Conservation (phyloP, 2,797 vertebrate genomes). For the Syncerus caffer region DNA sequence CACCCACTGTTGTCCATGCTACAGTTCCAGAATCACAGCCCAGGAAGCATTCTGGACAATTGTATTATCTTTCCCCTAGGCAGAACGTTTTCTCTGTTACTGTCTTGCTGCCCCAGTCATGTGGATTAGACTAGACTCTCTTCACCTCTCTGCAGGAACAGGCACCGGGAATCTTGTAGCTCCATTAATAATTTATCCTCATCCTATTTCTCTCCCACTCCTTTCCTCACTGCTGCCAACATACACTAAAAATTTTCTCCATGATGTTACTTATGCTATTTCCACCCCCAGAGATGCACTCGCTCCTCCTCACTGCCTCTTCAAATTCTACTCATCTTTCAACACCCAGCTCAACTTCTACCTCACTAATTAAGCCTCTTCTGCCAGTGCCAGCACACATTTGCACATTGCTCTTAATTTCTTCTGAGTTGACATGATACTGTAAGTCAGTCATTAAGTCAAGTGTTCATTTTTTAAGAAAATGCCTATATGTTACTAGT, state of each 20-base stretch:
- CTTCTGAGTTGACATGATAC: background rate
- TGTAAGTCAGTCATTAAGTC: background rate
- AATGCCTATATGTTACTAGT: background rate
- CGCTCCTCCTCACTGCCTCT: constrained; percentile 28
- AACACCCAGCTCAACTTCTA: constrained; percentile 43
- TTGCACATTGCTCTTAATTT: background rate
- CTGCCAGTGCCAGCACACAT: background rate
- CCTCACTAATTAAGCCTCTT: constrained; percentile 38
- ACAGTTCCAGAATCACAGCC: background rate
- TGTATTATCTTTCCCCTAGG: background rate
- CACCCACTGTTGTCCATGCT: background rate
- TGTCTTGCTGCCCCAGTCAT: background rate
- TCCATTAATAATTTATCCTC: constrained; percentile 58
- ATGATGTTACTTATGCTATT: constrained; percentile 39
- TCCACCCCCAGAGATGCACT: constrained; percentile 31
- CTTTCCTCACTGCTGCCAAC: constrained; percentile 49
- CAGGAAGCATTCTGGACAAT: background rate
- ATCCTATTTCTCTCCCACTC: constrained; percentile 47
- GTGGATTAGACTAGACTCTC: background rate
- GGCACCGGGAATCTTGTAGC: background rate
- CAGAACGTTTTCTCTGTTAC: background rate
- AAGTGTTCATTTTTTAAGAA: background rate
- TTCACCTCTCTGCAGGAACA: constrained; percentile 20
- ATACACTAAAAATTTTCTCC: constrained; percentile 54
- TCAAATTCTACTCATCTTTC: constrained; percentile 39